Evolutionary conservation across 2,888 invertebrate genomes (phyloP).

Genomic region (Lissocephala sabroskyi): DNA sequence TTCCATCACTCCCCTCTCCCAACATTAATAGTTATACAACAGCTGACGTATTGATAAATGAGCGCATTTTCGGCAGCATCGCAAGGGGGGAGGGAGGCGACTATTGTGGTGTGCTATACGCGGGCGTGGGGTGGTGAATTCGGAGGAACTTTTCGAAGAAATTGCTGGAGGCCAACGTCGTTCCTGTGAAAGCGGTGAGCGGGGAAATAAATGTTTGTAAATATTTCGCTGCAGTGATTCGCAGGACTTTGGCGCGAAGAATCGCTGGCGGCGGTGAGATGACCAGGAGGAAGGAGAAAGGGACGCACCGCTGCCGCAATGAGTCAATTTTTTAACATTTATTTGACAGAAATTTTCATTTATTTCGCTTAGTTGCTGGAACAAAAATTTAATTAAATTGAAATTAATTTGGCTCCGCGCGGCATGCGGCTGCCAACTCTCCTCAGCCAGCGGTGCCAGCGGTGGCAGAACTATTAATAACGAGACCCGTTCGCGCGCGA

Average conservation of each 20-base stretch:
- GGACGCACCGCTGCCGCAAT: constrained; percentile 28
- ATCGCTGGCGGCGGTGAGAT: constrained; percentile 3
- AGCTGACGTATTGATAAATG: constrained; percentile 69
- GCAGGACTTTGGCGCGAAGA: constrained; percentile 9
- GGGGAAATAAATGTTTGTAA: constrained; percentile 51
- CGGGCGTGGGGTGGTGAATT: not conserved
- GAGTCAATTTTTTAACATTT: constrained; percentile 67
- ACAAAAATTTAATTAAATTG: constrained; percentile 57
- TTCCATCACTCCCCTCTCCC: constrained; percentile 2
- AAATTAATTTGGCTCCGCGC: constrained; percentile 68
- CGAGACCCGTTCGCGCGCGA: constrained; percentile 10
- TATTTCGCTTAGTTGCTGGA: constrained; percentile 39
- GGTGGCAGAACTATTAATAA: constrained; percentile 54
- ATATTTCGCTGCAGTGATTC: constrained; percentile 62
- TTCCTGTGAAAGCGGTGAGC: constrained; percentile 9
- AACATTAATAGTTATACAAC: constrained; percentile 66
- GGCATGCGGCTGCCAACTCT: no score
- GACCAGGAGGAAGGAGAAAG: not conserved
- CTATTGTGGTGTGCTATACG: no score
- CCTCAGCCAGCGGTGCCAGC: constrained; percentile 21
- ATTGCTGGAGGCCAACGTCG: constrained; percentile 55
- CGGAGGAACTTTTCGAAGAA: constrained; percentile 36
- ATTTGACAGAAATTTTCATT: constrained; percentile 62
- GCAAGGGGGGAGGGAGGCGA: not conserved
- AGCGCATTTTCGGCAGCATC: constrained; percentile 44